Conservation (phyloP, 2,888 invertebrate genomes). For the Heteromurus nitidus region DNA sequence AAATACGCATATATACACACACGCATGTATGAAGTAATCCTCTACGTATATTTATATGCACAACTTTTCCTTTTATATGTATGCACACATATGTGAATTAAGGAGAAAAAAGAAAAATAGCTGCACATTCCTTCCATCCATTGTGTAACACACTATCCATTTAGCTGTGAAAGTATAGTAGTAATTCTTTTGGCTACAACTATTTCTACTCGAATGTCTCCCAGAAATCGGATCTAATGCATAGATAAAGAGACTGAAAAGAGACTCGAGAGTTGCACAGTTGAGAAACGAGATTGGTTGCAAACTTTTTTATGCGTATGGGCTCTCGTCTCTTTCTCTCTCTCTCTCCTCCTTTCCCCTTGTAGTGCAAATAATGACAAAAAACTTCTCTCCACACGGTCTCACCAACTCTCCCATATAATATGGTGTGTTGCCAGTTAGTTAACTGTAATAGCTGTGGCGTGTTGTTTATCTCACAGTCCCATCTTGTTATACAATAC, state of each 20-base stretch:
- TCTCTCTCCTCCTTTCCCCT: no score
- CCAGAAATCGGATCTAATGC: conserved; percentile 47
- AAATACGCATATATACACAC: neutral
- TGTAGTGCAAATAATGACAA: conserved; percentile 48
- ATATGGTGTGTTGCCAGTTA: conserved; percentile 35
- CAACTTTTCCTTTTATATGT: no score
- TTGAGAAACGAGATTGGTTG: conserved; percentile 42
- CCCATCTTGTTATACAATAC: conserved; percentile 55
- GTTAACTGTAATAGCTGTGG: conserved; percentile 52
- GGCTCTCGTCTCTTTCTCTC: no score
- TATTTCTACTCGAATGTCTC: conserved; percentile 37
- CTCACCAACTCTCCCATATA: conserved; percentile 3
- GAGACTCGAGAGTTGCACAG: no score
- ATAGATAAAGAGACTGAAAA: conserved; percentile 49
- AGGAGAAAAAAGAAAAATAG: neutral
- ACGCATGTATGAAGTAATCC: neutral
- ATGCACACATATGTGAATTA: neutral
- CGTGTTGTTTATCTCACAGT: conserved; percentile 44
- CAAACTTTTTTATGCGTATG: conserved; percentile 28
- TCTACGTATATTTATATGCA: neutral
- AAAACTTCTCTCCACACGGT: conserved; percentile 13
- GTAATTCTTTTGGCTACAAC: conserved; percentile 28
- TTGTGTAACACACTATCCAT: neutral
- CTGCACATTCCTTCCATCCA: conserved; percentile 1
- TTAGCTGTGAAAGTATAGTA: neutral